Percentiles rank a stretch among this genome's conserved stretches.
Evolutionary conservation across 1,140 invertebrate species (phyloP).

Genomic region (Archivesica marissinica): DNA sequence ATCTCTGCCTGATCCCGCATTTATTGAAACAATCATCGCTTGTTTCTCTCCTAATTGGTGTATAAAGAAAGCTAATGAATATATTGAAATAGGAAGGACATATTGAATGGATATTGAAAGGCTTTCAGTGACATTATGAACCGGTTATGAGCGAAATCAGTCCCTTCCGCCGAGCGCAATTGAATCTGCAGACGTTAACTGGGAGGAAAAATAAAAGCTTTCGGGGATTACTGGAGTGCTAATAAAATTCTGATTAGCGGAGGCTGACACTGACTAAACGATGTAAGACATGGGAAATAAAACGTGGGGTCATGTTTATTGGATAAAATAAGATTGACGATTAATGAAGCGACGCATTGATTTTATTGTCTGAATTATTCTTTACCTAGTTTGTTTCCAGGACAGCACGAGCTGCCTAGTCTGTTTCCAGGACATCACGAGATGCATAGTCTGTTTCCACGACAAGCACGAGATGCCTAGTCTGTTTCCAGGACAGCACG

Average conservation of each 20-base stretch:
- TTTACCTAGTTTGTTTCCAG: too few relatives aligned
- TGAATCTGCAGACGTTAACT: constrained; percentile 1
- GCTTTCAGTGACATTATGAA: constrained; percentile 30
- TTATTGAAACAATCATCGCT: constrained; percentile 31
- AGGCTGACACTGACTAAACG: not conserved
- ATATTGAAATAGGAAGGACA: constrained; percentile 57
- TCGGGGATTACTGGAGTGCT: constrained; percentile 27
- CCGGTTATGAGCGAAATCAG: constrained; percentile 53
- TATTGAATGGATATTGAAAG: constrained; percentile 53
- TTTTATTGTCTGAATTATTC: too few relatives aligned
- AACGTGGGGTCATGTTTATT: not conserved
- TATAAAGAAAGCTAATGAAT: constrained; percentile 57
- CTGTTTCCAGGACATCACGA: too few relatives aligned
- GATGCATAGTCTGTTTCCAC: too few relatives aligned
- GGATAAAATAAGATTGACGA: too few relatives aligned
- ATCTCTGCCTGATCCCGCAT: constrained; percentile 25
- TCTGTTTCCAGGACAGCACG: too few relatives aligned
- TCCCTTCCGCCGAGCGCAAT: constrained; percentile 25
- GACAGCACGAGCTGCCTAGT: too few relatives aligned
- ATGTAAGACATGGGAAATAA: constrained; percentile 7
- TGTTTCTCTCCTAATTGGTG: constrained; percentile 33
- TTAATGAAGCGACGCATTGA: too few relatives aligned
- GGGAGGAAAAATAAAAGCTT: constrained; percentile 31
- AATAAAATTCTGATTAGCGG: constrained; percentile 34
- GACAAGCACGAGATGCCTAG: too few relatives aligned